Conservation (phyloP, 2,113 vertebrate species). For the Prinia subflava region DNA sequence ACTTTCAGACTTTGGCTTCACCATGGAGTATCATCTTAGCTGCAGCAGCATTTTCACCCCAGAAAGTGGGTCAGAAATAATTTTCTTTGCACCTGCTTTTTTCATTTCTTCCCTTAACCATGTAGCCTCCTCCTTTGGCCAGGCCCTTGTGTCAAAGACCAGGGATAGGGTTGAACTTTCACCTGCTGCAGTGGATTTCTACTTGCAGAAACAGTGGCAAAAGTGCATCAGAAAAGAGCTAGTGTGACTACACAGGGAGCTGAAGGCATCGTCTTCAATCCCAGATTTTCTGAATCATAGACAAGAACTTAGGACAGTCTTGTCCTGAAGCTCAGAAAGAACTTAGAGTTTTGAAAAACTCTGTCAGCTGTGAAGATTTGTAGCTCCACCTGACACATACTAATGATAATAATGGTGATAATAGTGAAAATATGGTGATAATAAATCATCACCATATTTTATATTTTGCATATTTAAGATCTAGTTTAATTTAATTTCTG, state of each 20-base stretch:
- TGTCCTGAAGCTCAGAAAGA: not conserved
- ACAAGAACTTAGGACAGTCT: not conserved
- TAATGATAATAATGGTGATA: not conserved
- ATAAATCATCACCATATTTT: not conserved
- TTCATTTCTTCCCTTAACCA: not conserved
- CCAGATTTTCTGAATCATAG: not conserved
- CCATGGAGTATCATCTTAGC: not conserved
- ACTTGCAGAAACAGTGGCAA: not conserved
- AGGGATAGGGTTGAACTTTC: not conserved
- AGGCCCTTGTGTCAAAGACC: accelerated
- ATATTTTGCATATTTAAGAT: not conserved
- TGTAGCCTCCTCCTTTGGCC: not conserved
- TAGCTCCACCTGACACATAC: not conserved
- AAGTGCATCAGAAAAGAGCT: not conserved
- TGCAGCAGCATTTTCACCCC: not conserved
- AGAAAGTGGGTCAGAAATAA: not conserved
- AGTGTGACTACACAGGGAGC: not conserved
- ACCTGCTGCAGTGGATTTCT: not conserved
- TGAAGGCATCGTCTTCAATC: not conserved
- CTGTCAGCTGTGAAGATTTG: not conserved
- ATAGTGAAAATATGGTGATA: not conserved
- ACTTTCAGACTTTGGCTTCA: not conserved
- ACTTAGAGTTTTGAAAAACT: not conserved
- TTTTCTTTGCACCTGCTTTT: not conserved
- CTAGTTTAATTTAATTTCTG: not conserved